A percentile compares a stretch with the other conserved stretches of the same genome.
These are phyloP conservation scores for Cathartes aura DNA, from an alignment of 2,113 vertebrate genomes.

Conservation along the genomic window DNA sequence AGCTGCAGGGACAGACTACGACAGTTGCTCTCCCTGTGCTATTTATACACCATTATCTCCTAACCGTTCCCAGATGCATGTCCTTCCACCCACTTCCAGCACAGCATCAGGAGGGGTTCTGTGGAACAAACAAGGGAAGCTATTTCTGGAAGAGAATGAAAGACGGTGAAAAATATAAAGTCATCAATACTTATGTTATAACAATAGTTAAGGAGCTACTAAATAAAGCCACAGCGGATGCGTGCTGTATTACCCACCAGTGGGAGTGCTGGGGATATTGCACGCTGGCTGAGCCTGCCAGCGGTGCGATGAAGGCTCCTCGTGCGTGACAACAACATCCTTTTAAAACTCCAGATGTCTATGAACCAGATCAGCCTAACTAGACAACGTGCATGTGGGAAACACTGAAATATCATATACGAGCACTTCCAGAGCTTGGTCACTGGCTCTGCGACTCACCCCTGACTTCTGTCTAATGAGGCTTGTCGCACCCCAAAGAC, in stretches of 20 bases:
- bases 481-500: neutral
- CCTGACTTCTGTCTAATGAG: neutral
- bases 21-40: neutral
- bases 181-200: neutral
- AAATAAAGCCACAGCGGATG: neutral
- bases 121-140: neutral
- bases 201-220: neutral
- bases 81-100: neutral
- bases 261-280: neutral
- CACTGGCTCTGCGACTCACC: neutral
- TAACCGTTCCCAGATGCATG: neutral
- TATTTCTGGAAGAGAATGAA: slow-evolving; percentile 6
- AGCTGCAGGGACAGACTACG: neutral
- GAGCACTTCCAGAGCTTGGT: neutral
- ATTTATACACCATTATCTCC: slow-evolving; percentile 18
- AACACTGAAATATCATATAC: neutral
- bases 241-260: neutral
- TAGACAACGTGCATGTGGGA: fast-evolving
- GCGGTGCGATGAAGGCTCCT: neutral
- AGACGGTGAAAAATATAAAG: neutral
- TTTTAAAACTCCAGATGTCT: neutral
- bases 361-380: neutral
- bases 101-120: neutral
- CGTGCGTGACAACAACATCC: neutral
- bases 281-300: neutral